Evolutionary conservation across 2,888 invertebrate species (phyloP).

Genomic region (Carcina quercana): DNA sequence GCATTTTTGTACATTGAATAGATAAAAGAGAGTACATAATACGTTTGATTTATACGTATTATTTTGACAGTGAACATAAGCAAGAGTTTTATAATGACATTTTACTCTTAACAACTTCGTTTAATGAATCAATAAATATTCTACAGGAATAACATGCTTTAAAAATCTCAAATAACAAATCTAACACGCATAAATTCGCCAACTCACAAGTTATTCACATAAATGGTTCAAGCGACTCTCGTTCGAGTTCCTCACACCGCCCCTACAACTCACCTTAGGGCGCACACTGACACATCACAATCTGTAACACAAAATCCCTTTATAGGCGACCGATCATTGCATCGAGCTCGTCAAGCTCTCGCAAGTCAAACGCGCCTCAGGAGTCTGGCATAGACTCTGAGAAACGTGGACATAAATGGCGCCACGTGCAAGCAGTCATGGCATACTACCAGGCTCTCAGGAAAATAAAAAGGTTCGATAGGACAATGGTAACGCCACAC

Average conservation of each 20-base stretch:
- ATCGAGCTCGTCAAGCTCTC: constrained; percentile 65
- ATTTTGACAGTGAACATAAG: too few species aligned
- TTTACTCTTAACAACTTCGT: too few species aligned
- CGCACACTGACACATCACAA: constrained; percentile 36
- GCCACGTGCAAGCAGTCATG: constrained; percentile 91
- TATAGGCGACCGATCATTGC: constrained; percentile 70
- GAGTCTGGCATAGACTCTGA: constrained; percentile 59
- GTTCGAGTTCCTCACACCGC: background rate
- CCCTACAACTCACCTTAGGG: constrained; percentile 24
- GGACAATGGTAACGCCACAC: constrained; percentile 48
- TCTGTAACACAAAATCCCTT: constrained; percentile 62
- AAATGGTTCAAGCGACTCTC: background rate
- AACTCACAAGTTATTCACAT: too few species aligned
- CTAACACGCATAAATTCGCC: too few species aligned
- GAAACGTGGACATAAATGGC: constrained; percentile 83
- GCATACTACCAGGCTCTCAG: constrained; percentile 91
- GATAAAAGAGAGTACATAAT: too few species aligned
- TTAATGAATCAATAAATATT: too few species aligned
- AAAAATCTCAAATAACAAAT: too few species aligned
- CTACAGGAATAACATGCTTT: too few species aligned
- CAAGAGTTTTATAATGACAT: too few species aligned
- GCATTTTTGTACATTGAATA: too few species aligned
- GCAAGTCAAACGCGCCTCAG: constrained; percentile 56
- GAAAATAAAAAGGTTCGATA: constrained; percentile 90
- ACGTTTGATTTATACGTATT: too few species aligned